Evolutionary conservation across 1,140 invertebrate genomes (phyloP).

Genomic region (Microplitis mediator): DNA sequence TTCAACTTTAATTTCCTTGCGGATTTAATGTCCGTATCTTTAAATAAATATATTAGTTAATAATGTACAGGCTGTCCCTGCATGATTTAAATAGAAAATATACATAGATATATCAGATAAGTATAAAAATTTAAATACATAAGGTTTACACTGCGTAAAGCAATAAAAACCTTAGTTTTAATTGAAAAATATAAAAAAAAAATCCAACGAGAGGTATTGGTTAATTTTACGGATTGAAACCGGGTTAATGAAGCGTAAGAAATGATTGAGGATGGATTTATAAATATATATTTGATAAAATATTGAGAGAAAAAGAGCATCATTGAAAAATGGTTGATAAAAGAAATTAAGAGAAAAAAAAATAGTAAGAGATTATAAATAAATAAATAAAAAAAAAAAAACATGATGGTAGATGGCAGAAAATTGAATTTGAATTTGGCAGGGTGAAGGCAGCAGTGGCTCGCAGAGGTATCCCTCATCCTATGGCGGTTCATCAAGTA

Average conservation of each 20-base stretch:
- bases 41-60: background rate
- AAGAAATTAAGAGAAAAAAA: conserved; percentile 20
- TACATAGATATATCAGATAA: too few species aligned
- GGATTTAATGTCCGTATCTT: conserved; percentile 5
- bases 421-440: conserved; percentile 60
- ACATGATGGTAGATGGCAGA: conserved; percentile 45
- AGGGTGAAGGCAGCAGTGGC: conserved; percentile 55
- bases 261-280: too few species aligned
- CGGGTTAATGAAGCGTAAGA: too few species aligned
- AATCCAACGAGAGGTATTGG: background rate
- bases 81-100: conserved; percentile 1
- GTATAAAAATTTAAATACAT: background rate
- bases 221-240: background rate
- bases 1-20: conserved; percentile 10
- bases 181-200: background rate
- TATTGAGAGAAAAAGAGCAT: too few species aligned
- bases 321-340: conserved; percentile 6
- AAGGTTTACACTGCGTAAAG: conserved; percentile 6
- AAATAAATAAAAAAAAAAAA: conserved; percentile 33
- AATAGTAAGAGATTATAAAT: conserved; percentile 17
- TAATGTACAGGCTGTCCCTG: background rate
- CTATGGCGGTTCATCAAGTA: conserved; percentile 45
- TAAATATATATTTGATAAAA: too few species aligned
- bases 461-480: conserved; percentile 24
- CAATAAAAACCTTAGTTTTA: conserved; percentile 16